Percentiles rank a stretch among this genome's conserved stretches.
Evolutionary conservation across 2,797 vertebrate species (phyloP).

Genomic region (Halcyon chelicuti): DNA sequence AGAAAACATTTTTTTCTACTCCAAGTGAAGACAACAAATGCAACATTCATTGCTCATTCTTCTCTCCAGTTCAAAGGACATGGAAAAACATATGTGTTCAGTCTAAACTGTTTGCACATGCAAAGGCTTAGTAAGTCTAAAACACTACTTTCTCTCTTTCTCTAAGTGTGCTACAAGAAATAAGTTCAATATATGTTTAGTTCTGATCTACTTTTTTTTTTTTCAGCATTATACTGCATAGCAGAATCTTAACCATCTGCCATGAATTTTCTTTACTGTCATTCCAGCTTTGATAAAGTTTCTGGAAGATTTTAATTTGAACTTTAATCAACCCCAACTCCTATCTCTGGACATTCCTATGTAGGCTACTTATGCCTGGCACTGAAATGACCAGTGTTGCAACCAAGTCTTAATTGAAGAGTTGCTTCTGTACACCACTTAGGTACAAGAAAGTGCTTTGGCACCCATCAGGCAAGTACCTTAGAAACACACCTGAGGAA

Average conservation of each 20-base stretch:
- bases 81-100: background rate
- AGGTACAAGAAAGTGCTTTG: background rate
- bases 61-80: background rate
- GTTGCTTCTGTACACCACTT: background rate
- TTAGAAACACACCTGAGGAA: background rate
- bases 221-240: background rate
- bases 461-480: background rate
- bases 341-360: background rate
- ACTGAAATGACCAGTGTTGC: background rate
- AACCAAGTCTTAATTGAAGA: background rate
- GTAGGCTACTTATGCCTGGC: background rate
- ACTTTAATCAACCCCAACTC: background rate
- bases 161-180: background rate
- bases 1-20: background rate
- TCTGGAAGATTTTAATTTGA: background rate
- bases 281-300: slow-evolving; percentile 11
- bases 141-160: background rate
- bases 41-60: background rate
- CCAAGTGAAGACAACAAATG: background rate
- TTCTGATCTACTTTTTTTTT: background rate
- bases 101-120: background rate
- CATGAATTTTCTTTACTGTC: slow-evolving; percentile 13
- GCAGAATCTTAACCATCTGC: background rate
- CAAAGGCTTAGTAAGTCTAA: background rate
- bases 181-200: background rate